These are phyloP conservation scores for Pachydiplax longipennis DNA, from an alignment of 2,888 invertebrate species.

Conservation along the genomic window DNA sequence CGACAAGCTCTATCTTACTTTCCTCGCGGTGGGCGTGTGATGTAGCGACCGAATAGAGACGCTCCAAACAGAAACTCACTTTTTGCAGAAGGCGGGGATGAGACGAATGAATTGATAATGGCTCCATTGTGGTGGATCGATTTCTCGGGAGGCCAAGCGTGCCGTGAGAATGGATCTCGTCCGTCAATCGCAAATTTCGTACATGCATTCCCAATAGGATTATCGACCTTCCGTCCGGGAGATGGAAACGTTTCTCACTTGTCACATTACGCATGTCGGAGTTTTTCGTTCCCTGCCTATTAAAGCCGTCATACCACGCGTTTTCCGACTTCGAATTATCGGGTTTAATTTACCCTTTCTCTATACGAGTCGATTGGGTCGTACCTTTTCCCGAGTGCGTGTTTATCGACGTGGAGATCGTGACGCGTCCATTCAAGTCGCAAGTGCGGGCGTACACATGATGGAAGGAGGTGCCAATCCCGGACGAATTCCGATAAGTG, in stretches of 20 bases:
- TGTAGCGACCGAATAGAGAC: neutral
- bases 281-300: neutral
- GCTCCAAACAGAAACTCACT: too few relatives aligned
- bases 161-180: neutral
- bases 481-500: neutral
- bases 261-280: neutral
- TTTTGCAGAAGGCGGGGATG: neutral
- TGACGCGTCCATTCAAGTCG: neutral
- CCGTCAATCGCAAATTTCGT: neutral
- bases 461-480: neutral
- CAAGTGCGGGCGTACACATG: neutral
- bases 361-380: neutral
- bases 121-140: neutral
- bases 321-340: neutral
- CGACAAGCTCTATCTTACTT: neutral
- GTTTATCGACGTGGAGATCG: neutral
- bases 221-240: neutral
- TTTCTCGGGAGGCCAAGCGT: neutral
- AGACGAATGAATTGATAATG: neutral
- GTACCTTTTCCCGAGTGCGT: neutral
- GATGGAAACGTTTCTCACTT: neutral
- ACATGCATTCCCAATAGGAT: neutral
- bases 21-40: neutral
- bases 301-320: neutral
- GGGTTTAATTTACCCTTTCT: neutral